Percentiles rank a stretch among this genome's conserved stretches.
Conservation (phyloP, 2,113 vertebrate species). For the Clarias macrocephalus region DNA sequence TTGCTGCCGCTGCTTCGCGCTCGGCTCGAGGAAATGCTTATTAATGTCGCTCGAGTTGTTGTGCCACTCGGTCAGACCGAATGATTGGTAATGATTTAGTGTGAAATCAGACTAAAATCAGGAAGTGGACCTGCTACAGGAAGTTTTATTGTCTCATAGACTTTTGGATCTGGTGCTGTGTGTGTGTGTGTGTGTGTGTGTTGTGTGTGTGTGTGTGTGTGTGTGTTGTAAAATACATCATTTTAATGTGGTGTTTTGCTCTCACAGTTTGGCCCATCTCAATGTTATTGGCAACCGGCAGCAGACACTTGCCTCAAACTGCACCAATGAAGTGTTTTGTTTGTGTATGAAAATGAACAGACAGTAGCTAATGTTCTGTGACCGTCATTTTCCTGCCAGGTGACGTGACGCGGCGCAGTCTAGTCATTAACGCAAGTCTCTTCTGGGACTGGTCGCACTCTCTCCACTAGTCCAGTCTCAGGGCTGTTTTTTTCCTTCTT, state of each 20-base stretch:
- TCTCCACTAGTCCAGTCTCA: background rate
- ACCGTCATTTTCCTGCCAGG: conserved; percentile 45
- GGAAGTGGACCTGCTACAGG: conserved; percentile 17
- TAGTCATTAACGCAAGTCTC: background rate
- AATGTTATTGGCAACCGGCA: conserved; percentile 44
- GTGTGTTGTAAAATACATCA: background rate
- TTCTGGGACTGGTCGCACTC: background rate
- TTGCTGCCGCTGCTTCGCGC: background rate
- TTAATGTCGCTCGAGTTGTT: conserved; percentile 17
- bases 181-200: background rate
- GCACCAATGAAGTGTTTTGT: conserved; percentile 58
- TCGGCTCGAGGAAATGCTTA: conserved; percentile 26
- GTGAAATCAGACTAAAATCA: conserved; percentile 22
- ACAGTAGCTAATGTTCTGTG: conserved; percentile 31
- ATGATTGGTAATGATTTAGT: background rate
- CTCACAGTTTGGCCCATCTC: conserved; percentile 47
- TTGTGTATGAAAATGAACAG: conserved; percentile 60
- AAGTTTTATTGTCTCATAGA: conserved; percentile 8
- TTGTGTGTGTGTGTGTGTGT: too few species aligned
- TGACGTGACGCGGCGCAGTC: conserved; percentile 43
- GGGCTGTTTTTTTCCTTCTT: background rate
- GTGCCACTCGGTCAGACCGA: background rate
- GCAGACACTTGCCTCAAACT: conserved; percentile 38
- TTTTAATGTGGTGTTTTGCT: conserved; percentile 44
- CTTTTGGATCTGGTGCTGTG: conserved; percentile 21